Conservation (phyloP, 2,888 invertebrate species). For the Kuschelorhynchus macadamiae region DNA sequence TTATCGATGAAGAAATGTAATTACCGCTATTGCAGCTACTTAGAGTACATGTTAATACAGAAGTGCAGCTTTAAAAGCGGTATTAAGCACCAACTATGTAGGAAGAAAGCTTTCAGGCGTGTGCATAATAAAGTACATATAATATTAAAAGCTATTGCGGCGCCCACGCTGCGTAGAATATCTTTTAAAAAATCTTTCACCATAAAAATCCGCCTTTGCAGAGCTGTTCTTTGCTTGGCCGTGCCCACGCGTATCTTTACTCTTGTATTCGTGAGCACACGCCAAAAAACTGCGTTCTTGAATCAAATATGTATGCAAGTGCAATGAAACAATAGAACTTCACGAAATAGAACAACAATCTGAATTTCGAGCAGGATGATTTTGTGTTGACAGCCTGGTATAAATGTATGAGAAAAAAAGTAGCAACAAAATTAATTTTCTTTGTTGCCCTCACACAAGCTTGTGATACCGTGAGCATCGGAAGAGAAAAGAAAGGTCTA, state of each 20-base stretch:
- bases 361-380: too few relatives aligned
- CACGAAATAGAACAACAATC: too few relatives aligned
- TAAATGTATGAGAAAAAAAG: too few relatives aligned
- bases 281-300: slow-evolving; percentile 42
- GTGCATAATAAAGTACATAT: slow-evolving; percentile 6
- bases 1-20: too few relatives aligned
- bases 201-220: slow-evolving; percentile 41
- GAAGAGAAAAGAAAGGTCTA: too few relatives aligned
- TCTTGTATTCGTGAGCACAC: slow-evolving; percentile 39
- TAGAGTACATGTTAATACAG: too few relatives aligned
- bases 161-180: slow-evolving; percentile 19
- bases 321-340: background rate
- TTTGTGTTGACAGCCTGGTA: too few relatives aligned
- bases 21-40: too few relatives aligned
- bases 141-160: slow-evolving; percentile 10
- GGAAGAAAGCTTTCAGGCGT: slow-evolving; percentile 19
- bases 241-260: slow-evolving; percentile 35
- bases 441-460: too few relatives aligned
- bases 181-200: slow-evolving; percentile 33
- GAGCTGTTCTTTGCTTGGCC: slow-evolving; percentile 7
- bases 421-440: too few relatives aligned
- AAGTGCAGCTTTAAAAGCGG: too few relatives aligned
- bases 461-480: too few relatives aligned
- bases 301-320: background rate
- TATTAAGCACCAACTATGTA: slow-evolving; percentile 6